Evolutionary conservation across 2,113 vertebrate species (phyloP).

Genomic region (Alexandromys fortis): DNA sequence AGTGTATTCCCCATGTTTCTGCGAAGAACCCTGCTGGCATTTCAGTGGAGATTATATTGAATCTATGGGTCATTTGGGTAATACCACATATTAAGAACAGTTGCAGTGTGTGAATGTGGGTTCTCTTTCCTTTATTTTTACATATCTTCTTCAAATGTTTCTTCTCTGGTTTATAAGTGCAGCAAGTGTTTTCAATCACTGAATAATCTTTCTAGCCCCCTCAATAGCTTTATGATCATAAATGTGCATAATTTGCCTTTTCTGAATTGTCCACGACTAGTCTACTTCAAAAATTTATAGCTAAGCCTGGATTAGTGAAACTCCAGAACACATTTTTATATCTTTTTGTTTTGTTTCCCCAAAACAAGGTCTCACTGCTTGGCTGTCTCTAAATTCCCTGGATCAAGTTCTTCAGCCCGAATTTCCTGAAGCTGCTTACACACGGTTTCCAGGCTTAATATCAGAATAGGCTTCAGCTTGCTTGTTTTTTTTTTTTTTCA

Average conservation of each 20-base stretch:
- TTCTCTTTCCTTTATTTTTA: neutral
- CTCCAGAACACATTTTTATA: neutral
- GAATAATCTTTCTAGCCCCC: neutral
- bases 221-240: neutral
- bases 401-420: neutral
- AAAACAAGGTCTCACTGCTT: neutral
- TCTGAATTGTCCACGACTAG: neutral
- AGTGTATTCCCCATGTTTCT: neutral
- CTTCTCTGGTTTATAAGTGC: neutral
- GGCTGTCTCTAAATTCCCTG: neutral
- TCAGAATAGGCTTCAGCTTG: neutral
- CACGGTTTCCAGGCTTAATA: neutral
- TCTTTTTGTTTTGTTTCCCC: neutral
- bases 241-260: conserved; percentile 16
- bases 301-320: neutral
- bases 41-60: neutral
- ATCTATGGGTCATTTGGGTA: neutral
- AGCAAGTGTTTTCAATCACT: neutral
- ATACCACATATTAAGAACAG: neutral
- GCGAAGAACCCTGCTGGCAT: neutral
- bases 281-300: neutral
- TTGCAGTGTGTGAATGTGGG: neutral
- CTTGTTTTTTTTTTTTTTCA: neutral
- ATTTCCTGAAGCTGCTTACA: neutral
- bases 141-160: neutral